Conservation (phyloP, 2,797 vertebrate genomes). For the Emydoidea blandingii region DNA sequence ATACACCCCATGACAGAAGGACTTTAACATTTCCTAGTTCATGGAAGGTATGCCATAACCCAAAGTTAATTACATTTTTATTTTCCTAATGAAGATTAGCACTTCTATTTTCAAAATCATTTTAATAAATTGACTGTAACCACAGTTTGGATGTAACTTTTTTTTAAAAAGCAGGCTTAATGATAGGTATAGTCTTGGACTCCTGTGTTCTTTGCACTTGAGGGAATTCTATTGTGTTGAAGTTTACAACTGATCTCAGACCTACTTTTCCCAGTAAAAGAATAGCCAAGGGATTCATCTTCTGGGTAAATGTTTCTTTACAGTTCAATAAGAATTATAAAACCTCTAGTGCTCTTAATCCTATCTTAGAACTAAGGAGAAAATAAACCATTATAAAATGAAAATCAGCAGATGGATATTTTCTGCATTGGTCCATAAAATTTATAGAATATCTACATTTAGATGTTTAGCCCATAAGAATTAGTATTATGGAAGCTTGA, state of each 20-base stretch:
- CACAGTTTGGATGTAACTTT: not conserved
- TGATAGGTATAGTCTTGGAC: not conserved
- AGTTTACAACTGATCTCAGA: not conserved
- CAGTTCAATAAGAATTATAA: not conserved
- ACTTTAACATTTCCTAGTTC: slow-evolving; percentile 18
- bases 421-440: not conserved
- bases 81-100: not conserved
- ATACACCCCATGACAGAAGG: not conserved
- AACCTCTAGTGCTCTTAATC: not conserved
- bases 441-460: not conserved
- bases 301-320: not conserved
- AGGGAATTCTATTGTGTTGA: not conserved
- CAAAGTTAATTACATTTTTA: slow-evolving; percentile 17
- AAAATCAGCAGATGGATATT: not conserved
- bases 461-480: not conserved
- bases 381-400: slow-evolving; percentile 22
- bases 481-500: not conserved
- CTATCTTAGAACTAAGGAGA: not conserved
- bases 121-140: not conserved
- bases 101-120: not conserved
- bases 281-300: not conserved
- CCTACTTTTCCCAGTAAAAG: not conserved
- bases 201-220: not conserved
- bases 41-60: not conserved
- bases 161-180: not conserved